A percentile compares a stretch with the other conserved stretches of the same genome.
These are phyloP conservation scores for Pristionchus entomophagus DNA, from an alignment of 2,888 invertebrate species.

Conservation along the genomic window DNA sequence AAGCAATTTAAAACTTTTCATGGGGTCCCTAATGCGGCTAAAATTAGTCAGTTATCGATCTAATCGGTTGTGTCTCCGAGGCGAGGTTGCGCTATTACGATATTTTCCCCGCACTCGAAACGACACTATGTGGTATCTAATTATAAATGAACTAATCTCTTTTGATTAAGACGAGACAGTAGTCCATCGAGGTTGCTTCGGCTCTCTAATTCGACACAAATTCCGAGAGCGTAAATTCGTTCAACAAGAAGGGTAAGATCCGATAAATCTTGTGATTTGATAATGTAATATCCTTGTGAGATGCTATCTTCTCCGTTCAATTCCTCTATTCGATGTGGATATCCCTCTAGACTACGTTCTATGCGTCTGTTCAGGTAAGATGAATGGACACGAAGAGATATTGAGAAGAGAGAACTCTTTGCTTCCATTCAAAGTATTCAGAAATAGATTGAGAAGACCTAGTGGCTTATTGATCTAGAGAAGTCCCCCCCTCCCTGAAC, in stretches of 20 bases:
- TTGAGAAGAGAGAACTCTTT: neutral
- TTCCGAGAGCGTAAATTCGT: conserved; percentile 18
- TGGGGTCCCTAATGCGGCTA: too few species aligned
- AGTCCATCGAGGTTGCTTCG: conserved; percentile 1
- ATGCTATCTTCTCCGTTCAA: conserved; percentile 1
- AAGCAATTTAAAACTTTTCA: too few species aligned
- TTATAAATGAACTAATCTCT: too few species aligned
- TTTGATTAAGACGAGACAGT: neutral
- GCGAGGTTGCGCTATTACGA: too few species aligned
- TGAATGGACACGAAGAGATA: neutral
- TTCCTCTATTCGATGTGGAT: neutral
- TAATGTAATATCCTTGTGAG: neutral
- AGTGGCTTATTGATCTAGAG: too few species aligned
- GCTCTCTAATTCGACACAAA: neutral
- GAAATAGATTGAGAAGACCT: neutral
- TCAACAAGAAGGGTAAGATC: neutral
- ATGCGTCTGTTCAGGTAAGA: conserved; percentile 3
- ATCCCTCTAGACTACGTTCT: neutral
- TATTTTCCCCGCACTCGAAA: neutral
- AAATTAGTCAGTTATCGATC: too few species aligned
- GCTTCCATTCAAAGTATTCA: neutral
- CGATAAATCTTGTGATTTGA: too few species aligned
- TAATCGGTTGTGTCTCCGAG: too few species aligned
- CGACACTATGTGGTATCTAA: too few species aligned
- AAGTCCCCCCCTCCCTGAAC: too few species aligned